Evolutionary conservation across 2,113 vertebrate genomes (phyloP).

Genomic region (Suncus etruscus): DNA sequence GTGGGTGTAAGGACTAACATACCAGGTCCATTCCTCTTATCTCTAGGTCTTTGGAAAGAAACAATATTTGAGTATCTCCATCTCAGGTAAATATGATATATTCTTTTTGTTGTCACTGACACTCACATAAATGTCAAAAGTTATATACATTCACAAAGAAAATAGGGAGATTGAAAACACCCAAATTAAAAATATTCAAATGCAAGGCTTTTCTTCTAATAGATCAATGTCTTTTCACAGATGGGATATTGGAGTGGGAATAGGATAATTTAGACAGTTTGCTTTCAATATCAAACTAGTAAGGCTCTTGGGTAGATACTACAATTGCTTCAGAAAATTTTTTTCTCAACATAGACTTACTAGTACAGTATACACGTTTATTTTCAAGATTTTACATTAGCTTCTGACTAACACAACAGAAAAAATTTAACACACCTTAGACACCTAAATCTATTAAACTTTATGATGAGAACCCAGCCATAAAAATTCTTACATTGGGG

Average conservation of each 20-base stretch:
- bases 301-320: constrained; percentile 12
- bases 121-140: not conserved
- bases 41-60: constrained; percentile 85
- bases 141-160: constrained; percentile 2
- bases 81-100: not conserved
- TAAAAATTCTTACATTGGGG: constrained; percentile 90
- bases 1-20: constrained; percentile 98
- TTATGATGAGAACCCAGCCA: not conserved
- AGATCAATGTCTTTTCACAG: constrained; percentile 39
- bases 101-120: not conserved
- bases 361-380: not conserved
- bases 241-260: not conserved
- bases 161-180: constrained; percentile 10
- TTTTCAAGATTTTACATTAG: not conserved
- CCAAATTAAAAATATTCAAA: not conserved
- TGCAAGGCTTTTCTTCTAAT: constrained; percentile 22
- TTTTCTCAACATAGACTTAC: constrained; percentile 14
- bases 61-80: not conserved
- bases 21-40: constrained; percentile 91
- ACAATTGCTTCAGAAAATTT: constrained; percentile 8
- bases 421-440: not conserved
- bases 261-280: not conserved
- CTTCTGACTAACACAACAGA: not conserved
- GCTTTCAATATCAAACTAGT: not conserved
- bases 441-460: not conserved